Percentiles rank a stretch among this genome's conserved stretches.
Conservation (phyloP, 2,888 invertebrate genomes). For the Bugula neritina region DNA sequence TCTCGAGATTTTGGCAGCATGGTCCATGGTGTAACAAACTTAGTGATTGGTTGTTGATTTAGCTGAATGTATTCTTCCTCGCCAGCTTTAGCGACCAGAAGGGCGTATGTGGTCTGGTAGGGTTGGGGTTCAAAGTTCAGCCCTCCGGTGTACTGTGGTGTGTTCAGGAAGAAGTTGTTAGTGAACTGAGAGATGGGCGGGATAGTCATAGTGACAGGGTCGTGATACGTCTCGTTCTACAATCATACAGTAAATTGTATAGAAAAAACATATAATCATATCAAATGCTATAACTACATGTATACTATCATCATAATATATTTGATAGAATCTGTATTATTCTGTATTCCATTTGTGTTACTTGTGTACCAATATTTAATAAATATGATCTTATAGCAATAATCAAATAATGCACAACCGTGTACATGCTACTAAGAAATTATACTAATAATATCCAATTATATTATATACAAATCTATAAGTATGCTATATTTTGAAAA, state of each 20-base stretch:
- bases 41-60: conserved; percentile 4
- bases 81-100: conserved; percentile 13
- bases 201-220: conserved; percentile 20
- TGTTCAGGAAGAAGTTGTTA: conserved; percentile 24
- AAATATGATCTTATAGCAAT: too few relatives aligned
- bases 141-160: conserved; percentile 20
- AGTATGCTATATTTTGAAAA: too few relatives aligned
- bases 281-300: too few relatives aligned
- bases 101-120: conserved; percentile 7
- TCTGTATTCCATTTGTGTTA: too few relatives aligned
- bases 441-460: too few relatives aligned
- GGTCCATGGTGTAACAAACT: conserved; percentile 10
- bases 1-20: background rate
- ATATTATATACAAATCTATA: too few relatives aligned
- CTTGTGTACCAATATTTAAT: too few relatives aligned
- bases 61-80: background rate
- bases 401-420: too few relatives aligned
- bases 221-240: conserved; percentile 25
- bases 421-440: too few relatives aligned
- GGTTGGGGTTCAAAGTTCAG: conserved; percentile 24
- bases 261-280: too few relatives aligned
- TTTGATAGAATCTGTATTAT: too few relatives aligned
- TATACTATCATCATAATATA: too few relatives aligned
- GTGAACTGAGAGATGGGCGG: conserved; percentile 24
- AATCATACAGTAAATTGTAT: background rate